Conservation (phyloP, 2,888 invertebrate species). For the Sabellastarte sp. region DNA sequence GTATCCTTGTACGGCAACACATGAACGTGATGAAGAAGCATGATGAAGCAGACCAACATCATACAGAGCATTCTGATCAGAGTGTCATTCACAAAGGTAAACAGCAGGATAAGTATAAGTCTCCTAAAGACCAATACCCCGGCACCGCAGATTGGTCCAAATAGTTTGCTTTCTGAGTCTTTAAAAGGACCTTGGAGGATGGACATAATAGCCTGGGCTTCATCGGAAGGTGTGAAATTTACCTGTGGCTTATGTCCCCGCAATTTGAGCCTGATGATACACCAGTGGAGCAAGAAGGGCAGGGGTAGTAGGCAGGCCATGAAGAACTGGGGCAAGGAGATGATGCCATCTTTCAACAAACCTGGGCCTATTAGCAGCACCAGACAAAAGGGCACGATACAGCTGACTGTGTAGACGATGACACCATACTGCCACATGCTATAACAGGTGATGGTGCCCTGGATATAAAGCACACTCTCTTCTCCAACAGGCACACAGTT, state of each 20-base stretch:
- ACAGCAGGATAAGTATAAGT: constrained; percentile 27
- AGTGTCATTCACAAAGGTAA: constrained; percentile 31
- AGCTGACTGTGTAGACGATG: constrained; percentile 25
- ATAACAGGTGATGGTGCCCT: constrained; percentile 28
- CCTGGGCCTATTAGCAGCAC: constrained; percentile 31
- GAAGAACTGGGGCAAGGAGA: constrained; percentile 29
- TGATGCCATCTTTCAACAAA: constrained; percentile 25
- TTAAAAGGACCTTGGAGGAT: constrained; percentile 34
- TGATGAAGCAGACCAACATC: constrained; percentile 30
- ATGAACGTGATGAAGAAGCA: constrained; percentile 32
- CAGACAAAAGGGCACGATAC: constrained; percentile 30
- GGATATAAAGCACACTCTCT: constrained; percentile 24
- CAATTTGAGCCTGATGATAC: constrained; percentile 16
- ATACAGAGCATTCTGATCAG: constrained; percentile 31
- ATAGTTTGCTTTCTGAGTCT: constrained; percentile 12
- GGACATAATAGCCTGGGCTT: constrained; percentile 24
- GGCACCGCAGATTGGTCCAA: constrained; percentile 29
- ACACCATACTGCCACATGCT: constrained; percentile 31
- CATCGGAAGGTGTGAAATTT: constrained; percentile 8
- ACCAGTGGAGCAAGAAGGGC: constrained; percentile 30
- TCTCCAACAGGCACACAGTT: constrained; percentile 32
- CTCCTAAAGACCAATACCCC: constrained; percentile 28
- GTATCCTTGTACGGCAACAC: constrained; percentile 30
- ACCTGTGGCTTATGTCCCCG: constrained; percentile 10
- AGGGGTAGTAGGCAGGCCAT: constrained; percentile 28